Conservation (phyloP, 2,113 vertebrate genomes). For the Ornithorhynchus anatinus region DNA sequence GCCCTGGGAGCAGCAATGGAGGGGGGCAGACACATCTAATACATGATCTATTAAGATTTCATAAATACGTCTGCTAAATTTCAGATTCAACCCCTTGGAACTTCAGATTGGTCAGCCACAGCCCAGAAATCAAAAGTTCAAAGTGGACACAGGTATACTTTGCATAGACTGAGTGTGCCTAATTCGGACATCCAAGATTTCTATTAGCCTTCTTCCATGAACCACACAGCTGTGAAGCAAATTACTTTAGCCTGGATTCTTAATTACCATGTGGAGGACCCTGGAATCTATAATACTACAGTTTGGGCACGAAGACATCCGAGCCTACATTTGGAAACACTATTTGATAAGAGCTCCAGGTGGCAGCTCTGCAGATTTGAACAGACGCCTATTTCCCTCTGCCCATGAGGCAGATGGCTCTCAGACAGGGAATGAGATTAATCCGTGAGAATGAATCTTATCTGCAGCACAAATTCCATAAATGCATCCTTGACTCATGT, state of each 20-base stretch:
- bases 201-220: not conserved
- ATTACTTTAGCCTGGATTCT: conserved; percentile 4
- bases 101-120: too few relatives aligned
- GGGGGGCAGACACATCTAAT: too few relatives aligned
- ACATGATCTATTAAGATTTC: too few relatives aligned
- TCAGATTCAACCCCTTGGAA: too few relatives aligned
- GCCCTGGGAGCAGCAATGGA: too few relatives aligned
- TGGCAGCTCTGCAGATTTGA: conserved; percentile 50
- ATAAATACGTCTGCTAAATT: too few relatives aligned
- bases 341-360: conserved; percentile 44
- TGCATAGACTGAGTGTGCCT: too few relatives aligned
- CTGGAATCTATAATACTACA: not conserved
- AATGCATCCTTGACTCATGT: conserved; percentile 51
- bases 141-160: too few relatives aligned
- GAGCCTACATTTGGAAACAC: conserved; percentile 29
- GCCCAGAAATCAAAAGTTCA: too few relatives aligned
- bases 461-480: conserved; percentile 58
- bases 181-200: too few relatives aligned
- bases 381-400: conserved; percentile 57
- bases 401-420: conserved; percentile 62
- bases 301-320: conserved; percentile 35
- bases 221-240: conserved; percentile 2
- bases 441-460: conserved; percentile 54
- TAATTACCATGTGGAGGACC: not conserved
- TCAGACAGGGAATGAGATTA: conserved; percentile 51